phyloP scores from a whole-genome alignment of 2,113 vertebrate species.

The Varanus salvator region DNA sequence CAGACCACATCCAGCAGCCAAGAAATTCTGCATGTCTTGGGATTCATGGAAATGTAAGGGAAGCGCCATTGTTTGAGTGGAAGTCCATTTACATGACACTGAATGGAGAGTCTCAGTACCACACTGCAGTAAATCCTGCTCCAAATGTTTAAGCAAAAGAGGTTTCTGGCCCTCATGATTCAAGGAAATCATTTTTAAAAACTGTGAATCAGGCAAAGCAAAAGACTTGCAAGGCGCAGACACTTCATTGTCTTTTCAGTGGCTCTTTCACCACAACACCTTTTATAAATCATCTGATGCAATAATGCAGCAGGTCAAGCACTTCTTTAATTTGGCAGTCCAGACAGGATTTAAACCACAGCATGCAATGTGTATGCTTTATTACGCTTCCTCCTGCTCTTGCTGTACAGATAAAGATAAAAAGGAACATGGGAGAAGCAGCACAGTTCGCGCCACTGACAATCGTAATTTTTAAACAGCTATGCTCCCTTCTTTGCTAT shows the following conservation, averaged over 20 bases:
- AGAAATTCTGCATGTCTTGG: too few relatives aligned
- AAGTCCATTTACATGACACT: neutral
- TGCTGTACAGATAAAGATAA: neutral
- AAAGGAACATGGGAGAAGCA: neutral
- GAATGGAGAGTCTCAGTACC: neutral
- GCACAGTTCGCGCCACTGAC: neutral
- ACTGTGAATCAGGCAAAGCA: neutral
- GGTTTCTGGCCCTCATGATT: neutral
- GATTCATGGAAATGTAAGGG: neutral
- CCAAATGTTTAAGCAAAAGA: neutral
- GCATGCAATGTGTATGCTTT: neutral
- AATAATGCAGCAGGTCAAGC: neutral
- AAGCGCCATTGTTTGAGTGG: neutral
- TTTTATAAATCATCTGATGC: too few relatives aligned
- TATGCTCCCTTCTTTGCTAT: constrained; percentile 6
- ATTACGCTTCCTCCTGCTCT: neutral
- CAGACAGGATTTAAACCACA: constrained; percentile 3
- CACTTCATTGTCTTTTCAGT: neutral
- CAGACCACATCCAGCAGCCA: too few relatives aligned
- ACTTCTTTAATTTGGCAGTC: neutral
- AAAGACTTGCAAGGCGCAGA: neutral
- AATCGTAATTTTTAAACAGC: constrained; percentile 16
- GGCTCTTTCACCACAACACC: neutral
- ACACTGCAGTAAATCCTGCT: too few relatives aligned
- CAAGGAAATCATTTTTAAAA: neutral